These are phyloP conservation scores for Acrocephalus arundinaceus DNA, from an alignment of 2,113 vertebrate species.

Conservation along the genomic window DNA sequence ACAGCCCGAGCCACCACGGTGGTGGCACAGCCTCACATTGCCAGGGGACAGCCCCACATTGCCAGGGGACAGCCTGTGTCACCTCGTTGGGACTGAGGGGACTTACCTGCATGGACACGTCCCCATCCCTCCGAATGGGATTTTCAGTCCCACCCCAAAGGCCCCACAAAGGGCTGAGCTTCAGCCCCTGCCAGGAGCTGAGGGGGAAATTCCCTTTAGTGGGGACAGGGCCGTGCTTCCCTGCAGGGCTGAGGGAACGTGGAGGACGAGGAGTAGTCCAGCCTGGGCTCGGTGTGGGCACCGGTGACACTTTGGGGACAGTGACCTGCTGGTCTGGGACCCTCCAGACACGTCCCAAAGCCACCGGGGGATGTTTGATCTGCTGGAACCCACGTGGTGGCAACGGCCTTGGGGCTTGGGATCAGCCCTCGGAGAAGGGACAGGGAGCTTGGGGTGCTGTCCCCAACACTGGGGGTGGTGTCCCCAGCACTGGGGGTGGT, in stretches of 20 bases:
- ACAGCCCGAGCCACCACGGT: no score
- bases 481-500: not conserved
- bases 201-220: not conserved
- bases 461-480: not conserved
- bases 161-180: not conserved
- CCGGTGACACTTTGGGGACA: not conserved
- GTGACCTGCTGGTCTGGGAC: not conserved
- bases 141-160: not conserved
- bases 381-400: not conserved
- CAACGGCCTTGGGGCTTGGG: not conserved
- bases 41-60: no score
- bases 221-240: not conserved
- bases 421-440: not conserved
- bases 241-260: not conserved
- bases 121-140: not conserved
- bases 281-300: not conserved
- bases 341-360: not conserved
- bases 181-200: not conserved
- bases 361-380: not conserved
- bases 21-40: not conserved
- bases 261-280: not conserved
- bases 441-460: accelerated
- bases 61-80: no score
- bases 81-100: not conserved
- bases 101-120: not conserved